phyloP scores from a whole-genome alignment of 2,113 vertebrate species.

The Fregetta grallaria region DNA sequence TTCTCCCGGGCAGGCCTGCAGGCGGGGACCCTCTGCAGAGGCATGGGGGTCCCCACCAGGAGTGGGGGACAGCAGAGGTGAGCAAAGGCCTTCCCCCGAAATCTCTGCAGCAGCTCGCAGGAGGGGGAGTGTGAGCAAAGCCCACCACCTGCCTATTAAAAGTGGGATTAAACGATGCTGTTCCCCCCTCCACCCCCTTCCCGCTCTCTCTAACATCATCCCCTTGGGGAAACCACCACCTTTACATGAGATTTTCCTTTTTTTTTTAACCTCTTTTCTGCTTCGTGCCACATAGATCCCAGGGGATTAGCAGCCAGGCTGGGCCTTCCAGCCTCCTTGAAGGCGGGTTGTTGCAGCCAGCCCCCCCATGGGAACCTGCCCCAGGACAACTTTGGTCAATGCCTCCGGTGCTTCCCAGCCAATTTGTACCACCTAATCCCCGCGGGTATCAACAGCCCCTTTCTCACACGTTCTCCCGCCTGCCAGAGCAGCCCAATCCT shows the following conservation, averaged over 20 bases:
- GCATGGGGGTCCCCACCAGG: neutral
- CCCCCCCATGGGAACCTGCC: slow-evolving; percentile 70
- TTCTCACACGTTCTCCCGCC: slow-evolving; percentile 52
- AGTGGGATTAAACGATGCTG: slow-evolving; percentile 26
- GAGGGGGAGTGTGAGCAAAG: slow-evolving; percentile 32
- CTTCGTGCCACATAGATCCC: slow-evolving; percentile 42
- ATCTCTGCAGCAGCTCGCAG: slow-evolving; percentile 24
- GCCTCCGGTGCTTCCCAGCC: slow-evolving; percentile 63
- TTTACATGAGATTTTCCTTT: slow-evolving; percentile 58
- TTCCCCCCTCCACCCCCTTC: neutral
- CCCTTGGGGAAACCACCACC: slow-evolving; percentile 51
- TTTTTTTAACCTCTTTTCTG: slow-evolving; percentile 61
- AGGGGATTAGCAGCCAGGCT: slow-evolving; percentile 68
- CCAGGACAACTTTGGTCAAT: slow-evolving; percentile 61
- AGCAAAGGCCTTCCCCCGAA: neutral
- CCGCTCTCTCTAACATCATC: slow-evolving; percentile 11
- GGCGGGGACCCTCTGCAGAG: neutral
- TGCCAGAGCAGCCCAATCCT: slow-evolving; percentile 39
- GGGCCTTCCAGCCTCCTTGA: slow-evolving; percentile 41
- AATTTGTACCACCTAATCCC: slow-evolving; percentile 77
- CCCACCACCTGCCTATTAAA: slow-evolving; percentile 67
- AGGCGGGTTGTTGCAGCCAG: slow-evolving; percentile 41
- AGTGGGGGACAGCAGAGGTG: neutral
- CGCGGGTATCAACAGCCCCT: slow-evolving; percentile 32
- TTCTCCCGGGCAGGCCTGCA: accelerated